A percentile compares a stretch with the other conserved stretches of the same genome.
Evolutionary conservation across 1,140 invertebrate species (phyloP).

Genomic region (Pinna nobilis): DNA sequence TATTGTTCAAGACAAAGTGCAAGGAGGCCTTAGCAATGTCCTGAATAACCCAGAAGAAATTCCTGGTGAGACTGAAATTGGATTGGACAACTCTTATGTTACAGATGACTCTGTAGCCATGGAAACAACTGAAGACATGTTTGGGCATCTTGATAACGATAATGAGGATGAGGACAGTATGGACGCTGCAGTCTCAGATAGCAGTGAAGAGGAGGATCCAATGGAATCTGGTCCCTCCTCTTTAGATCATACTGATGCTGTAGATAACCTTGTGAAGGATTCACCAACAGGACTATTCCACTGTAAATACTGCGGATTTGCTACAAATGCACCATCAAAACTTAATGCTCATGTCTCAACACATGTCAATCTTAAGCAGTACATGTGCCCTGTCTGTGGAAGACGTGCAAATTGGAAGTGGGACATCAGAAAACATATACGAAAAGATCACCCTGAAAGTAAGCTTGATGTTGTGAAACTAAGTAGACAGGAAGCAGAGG

Average conservation of each 20-base stretch:
- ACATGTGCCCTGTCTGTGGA: conserved; percentile 72
- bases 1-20: too few relatives aligned
- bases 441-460: conserved; percentile 63
- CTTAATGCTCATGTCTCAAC: conserved; percentile 69
- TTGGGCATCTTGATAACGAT: conserved; percentile 19
- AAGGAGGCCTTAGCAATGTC: too few relatives aligned
- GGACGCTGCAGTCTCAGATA: not conserved
- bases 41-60: conserved; percentile 4
- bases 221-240: conserved; percentile 2
- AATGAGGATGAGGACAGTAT: conserved; percentile 4
- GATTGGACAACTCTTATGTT: conserved; percentile 10
- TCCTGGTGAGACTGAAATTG: not conserved
- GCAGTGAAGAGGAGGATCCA: not conserved
- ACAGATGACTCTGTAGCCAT: not conserved
- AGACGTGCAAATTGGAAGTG: conserved; percentile 72
- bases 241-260: conserved; percentile 29
- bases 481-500: conserved; percentile 68
- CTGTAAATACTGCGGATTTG: conserved; percentile 69
- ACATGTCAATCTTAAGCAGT: conserved; percentile 70
- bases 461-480: conserved; percentile 65
- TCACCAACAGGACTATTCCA: conserved; percentile 45
- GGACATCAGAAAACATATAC: conserved; percentile 74
- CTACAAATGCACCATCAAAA: conserved; percentile 64
- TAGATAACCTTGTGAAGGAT: conserved; percentile 3
- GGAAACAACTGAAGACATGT: not conserved